Base-by-base conservation (phyloP, 2,113 vertebrate species). In the Pipa parva region DNA sequence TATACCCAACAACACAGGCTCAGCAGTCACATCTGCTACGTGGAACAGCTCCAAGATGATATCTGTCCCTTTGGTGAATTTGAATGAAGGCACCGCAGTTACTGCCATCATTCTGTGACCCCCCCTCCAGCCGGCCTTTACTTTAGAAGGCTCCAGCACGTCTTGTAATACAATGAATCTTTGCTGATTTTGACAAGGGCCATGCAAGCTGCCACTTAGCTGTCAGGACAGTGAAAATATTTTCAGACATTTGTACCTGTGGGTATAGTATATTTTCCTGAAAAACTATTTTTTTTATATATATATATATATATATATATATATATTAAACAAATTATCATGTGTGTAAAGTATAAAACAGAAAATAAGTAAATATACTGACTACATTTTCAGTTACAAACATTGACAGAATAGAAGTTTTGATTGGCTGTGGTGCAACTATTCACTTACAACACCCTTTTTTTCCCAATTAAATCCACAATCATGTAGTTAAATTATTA, bases 21-120 rank as follows among this genome's bases (percentile, higher is more conserved):
- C 0, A 68, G 3, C 26, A 1, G 1, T 50, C 54, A 59, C 46
- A 39, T 59, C 28, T n/a, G 5, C 6, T 58, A 63, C 1, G 2
- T 63, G 60, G 64, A 66, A 33, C 63, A 59, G 28, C 61, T 63
- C 9, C 1, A 52, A 50, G 42, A 10, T 0, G 49, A 66, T 25
- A 5, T 48, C 1, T 4, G 54, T 54, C 66, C 66, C 20, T 49
- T 33, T 0, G 0, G 57, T 66, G 21, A 55, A 59, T 18, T 6
- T 22, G 21, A 72, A 58, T 3, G 12, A 56, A 55, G 56, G 28
- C 52, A 69, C 48, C 50, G 52, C 42, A 58, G 28, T 29, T 63
- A 11, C 4, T 17, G 57, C 36, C 22, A 11, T 60, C 20, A 45
- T 36, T 12, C 2, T 3, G 0, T 10, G 8, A 24, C 55, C 51